These are phyloP conservation scores for Ectropis grisescens DNA, from an alignment of 1,140 invertebrate species.

Conservation along the genomic window DNA sequence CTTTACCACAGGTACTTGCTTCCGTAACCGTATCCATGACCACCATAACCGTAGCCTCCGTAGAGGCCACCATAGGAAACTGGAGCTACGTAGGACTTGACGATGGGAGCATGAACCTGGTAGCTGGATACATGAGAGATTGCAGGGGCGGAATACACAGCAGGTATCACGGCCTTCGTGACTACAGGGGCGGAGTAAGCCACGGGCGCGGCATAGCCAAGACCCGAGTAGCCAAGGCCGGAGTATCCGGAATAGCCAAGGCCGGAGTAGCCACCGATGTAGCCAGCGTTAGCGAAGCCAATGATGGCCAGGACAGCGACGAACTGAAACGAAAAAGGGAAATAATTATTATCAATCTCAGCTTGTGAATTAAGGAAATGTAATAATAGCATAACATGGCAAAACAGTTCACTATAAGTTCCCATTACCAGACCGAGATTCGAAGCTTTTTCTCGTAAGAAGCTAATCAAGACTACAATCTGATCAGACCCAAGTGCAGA, in stretches of 20 bases:
- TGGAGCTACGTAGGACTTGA: conserved; percentile 19
- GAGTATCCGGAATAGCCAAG: conserved; percentile 9
- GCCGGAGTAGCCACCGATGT: conserved; percentile 16
- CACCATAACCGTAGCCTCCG: conserved; percentile 10
- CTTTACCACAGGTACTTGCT: conserved; percentile 8
- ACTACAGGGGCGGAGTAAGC: conserved; percentile 15
- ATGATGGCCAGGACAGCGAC: conserved; percentile 16
- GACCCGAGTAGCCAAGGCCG: conserved; percentile 6
- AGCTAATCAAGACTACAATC: too few species aligned
- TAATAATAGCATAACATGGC: too few species aligned
- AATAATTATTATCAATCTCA: conserved; percentile 1
- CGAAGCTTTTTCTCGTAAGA: too few species aligned
- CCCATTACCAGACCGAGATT: too few species aligned
- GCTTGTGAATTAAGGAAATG: too few species aligned
- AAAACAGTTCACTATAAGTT: too few species aligned
- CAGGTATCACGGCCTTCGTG: conserved; percentile 8
- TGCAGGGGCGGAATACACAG: conserved; percentile 15
- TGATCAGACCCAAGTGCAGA: too few species aligned
- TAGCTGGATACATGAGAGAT: conserved; percentile 21
- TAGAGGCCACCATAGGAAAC: conserved; percentile 8
- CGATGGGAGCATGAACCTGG: conserved; percentile 18
- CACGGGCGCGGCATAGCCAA: conserved; percentile 11
- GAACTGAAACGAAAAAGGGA: conserved; percentile 19
- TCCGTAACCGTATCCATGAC: conserved; percentile 2
- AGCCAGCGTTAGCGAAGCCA: conserved; percentile 17